phyloP scores from a whole-genome alignment of 2,113 vertebrate genomes.

The Onychostruthus taczanowskii region DNA sequence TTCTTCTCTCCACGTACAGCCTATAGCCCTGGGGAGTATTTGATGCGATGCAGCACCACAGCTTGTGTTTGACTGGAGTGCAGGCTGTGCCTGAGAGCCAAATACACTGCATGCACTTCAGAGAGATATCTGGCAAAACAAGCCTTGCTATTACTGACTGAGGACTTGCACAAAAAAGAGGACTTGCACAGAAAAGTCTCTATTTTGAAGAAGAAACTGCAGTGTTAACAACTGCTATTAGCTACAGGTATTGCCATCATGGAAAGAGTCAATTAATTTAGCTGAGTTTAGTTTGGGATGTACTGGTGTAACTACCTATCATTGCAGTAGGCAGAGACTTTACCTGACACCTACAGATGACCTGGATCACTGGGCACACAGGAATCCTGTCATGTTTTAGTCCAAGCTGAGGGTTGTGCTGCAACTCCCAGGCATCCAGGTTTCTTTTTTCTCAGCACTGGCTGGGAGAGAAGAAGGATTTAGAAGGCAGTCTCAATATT shows the following conservation, averaged over 20 bases:
- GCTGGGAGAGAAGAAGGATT: neutral
- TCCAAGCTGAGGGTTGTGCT: neutral
- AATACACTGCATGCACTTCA: neutral
- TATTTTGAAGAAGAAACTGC: neutral
- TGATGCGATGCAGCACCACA: neutral
- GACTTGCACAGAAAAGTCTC: neutral
- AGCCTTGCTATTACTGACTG: neutral
- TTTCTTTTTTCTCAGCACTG: neutral
- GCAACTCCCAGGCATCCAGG: neutral
- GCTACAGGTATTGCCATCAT: neutral
- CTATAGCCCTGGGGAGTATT: neutral
- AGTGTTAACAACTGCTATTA: neutral
- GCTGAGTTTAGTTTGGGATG: neutral
- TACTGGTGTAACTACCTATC: neutral
- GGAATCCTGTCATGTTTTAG: neutral
- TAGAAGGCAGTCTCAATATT: neutral
- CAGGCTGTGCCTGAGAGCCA: neutral
- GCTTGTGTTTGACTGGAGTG: neutral
- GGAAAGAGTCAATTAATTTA: neutral
- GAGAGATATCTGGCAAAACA: neutral
- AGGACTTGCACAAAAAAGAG: neutral
- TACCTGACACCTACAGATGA: neutral
- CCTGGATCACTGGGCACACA: too few relatives aligned
- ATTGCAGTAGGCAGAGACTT: neutral
- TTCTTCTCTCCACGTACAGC: neutral